Conservation (phyloP, 2,888 invertebrate species). For the Balanococcus diminutus region DNA sequence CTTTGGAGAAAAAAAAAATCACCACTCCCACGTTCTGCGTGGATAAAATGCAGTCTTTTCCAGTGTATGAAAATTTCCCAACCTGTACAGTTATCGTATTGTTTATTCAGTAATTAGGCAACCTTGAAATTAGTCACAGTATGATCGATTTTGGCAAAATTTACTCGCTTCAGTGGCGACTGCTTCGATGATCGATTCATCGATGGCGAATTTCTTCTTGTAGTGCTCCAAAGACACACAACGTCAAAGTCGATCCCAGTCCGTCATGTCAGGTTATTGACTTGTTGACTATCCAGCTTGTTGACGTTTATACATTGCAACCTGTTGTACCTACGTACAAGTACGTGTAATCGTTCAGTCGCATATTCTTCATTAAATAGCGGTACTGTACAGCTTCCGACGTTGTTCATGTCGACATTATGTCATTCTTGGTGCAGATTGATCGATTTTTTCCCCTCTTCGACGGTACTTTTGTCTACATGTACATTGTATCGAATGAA, state of each 20-base stretch:
- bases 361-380: neutral
- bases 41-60: neutral
- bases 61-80: neutral
- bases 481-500: neutral
- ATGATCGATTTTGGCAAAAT: neutral
- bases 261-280: constrained; percentile 14
- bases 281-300: constrained; percentile 10
- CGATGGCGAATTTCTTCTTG: neutral
- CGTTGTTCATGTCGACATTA: constrained; percentile 3
- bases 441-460: neutral
- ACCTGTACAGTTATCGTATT: neutral
- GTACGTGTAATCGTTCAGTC: neutral
- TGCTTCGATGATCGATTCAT: neutral
- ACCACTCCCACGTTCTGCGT: neutral
- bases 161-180: neutral
- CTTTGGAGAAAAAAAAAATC: neutral
- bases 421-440: constrained; percentile 24
- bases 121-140: constrained; percentile 27
- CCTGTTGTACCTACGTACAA: neutral
- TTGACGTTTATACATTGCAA: constrained; percentile 38
- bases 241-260: neutral
- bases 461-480: neutral
- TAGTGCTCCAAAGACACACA: neutral
- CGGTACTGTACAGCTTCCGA: constrained; percentile 22
- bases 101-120: constrained; percentile 9